A percentile compares a stretch with the other conserved stretches of the same genome.
Evolutionary conservation across 2,888 invertebrate genomes (phyloP).

Genomic region (Oxystoma pomonae): DNA sequence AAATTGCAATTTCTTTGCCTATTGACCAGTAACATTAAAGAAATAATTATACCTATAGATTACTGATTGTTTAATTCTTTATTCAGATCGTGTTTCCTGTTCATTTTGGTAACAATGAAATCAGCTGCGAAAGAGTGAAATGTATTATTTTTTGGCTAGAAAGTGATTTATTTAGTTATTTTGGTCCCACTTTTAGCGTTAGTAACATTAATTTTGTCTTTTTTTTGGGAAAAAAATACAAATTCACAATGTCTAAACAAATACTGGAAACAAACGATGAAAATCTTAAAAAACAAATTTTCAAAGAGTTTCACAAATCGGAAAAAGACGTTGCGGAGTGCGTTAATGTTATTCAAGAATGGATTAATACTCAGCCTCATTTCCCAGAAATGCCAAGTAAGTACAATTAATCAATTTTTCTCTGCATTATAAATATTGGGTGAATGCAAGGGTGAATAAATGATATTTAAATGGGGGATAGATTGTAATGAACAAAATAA

Average conservation of each 20-base stretch:
- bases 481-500: too few relatives aligned
- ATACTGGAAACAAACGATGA: constrained; percentile 9
- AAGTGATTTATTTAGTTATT: too few relatives aligned
- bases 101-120: neutral
- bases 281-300: constrained; percentile 16
- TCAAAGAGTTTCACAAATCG: constrained; percentile 19
- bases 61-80: neutral
- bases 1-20: neutral
- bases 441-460: too few relatives aligned
- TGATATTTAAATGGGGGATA: too few relatives aligned
- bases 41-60: neutral
- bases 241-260: constrained; percentile 12
- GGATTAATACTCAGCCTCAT: constrained; percentile 22
- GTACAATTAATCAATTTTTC: neutral
- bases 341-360: constrained; percentile 18
- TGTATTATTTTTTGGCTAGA: too few relatives aligned
- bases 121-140: neutral
- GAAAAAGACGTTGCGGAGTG: constrained; percentile 15
- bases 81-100: neutral
- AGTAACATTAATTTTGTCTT: too few relatives aligned
- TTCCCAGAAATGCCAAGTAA: constrained; percentile 24
- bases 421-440: too few relatives aligned
- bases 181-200: neutral
- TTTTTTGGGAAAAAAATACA: too few relatives aligned
- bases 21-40: neutral